Percentiles rank a stretch among this genome's conserved stretches.
Evolutionary conservation across 2,113 vertebrate species (phyloP).

Genomic region (Syngnathus typhle): DNA sequence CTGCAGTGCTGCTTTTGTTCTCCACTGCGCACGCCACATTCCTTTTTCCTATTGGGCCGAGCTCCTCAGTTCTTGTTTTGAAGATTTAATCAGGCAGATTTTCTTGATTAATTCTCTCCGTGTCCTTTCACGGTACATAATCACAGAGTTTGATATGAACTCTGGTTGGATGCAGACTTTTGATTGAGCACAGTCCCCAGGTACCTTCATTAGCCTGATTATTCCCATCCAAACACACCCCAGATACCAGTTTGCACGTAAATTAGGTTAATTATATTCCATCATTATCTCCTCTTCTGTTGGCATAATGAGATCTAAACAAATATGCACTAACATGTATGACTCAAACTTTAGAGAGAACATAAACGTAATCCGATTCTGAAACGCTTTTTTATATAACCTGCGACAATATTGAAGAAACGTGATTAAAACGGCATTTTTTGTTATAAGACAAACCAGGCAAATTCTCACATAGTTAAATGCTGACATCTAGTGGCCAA

Average conservation of each 20-base stretch:
- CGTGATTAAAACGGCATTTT: neutral
- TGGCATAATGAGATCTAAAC: constrained; percentile 5
- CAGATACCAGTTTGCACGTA: constrained; percentile 51
- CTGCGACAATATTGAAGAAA: neutral
- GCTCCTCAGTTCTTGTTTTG: constrained; percentile 40
- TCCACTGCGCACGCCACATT: constrained; percentile 13
- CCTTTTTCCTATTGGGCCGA: constrained; percentile 23
- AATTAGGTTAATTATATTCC: constrained; percentile 56
- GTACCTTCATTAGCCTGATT: constrained; percentile 61
- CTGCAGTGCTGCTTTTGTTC: constrained; percentile 25
- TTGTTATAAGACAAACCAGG: neutral
- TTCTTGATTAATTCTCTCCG: constrained; percentile 54
- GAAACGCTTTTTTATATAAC: neutral
- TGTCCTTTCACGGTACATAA: constrained; percentile 51
- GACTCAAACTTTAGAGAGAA: neutral
- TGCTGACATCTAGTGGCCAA: constrained; percentile 41
- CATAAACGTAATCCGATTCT: neutral
- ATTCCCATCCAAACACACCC: constrained; percentile 48
- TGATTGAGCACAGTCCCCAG: constrained; percentile 50
- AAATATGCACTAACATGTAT: neutral
- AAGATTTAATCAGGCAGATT: constrained; percentile 55
- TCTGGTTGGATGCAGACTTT: constrained; percentile 25
- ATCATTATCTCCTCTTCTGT: constrained; percentile 20
- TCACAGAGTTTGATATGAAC: constrained; percentile 38
- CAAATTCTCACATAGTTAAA: constrained; percentile 1